A percentile compares a stretch with the other conserved stretches of the same genome.
These are phyloP conservation scores for Phacellophora camtschatica DNA, from an alignment of 30 jellyfish, hydroid and myxozoan species.

Conservation along the genomic window DNA sequence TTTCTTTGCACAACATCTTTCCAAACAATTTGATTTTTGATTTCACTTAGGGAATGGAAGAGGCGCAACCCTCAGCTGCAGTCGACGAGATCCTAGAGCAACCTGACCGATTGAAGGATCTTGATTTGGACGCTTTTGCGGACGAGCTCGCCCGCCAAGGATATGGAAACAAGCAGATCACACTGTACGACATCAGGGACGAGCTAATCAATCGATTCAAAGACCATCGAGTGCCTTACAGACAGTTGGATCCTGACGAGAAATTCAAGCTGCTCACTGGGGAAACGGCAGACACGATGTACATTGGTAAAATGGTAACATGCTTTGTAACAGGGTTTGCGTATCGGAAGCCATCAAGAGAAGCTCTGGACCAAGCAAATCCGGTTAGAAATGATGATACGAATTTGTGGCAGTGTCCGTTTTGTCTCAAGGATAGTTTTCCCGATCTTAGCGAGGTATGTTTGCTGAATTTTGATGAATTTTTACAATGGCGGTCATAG, in stretches of 20 bases:
- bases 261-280: conserved; percentile 80
- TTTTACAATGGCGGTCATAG: background rate
- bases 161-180: conserved; percentile 90
- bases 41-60: conserved; percentile 95
- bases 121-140: conserved; percentile 95
- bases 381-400: conserved; percentile 95
- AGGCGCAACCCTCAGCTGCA: conserved; percentile 90
- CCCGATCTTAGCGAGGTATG: conserved; percentile 96
- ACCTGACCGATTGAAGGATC: conserved; percentile 93
- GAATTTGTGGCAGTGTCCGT: conserved; percentile 93
- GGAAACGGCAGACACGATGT: conserved; percentile 86
- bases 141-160: conserved; percentile 99
- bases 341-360: conserved; percentile 86
- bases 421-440: conserved; percentile 82
- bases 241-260: conserved; percentile 70
- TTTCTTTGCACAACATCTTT: no score
- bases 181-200: conserved; percentile 93
- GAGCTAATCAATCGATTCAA: conserved; percentile 85
- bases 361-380: conserved; percentile 92
- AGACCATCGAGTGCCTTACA: conserved; percentile 84
- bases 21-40: no score
- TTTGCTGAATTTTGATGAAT: background rate
- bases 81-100: conserved; percentile 93
- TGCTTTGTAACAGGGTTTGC: conserved; percentile 96
- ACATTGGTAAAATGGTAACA: conserved; percentile 80